A percentile compares a stretch with the other conserved stretches of the same genome.
phyloP scores from a whole-genome alignment of 2,888 invertebrate genomes.

The Coenonympha arcania region DNA sequence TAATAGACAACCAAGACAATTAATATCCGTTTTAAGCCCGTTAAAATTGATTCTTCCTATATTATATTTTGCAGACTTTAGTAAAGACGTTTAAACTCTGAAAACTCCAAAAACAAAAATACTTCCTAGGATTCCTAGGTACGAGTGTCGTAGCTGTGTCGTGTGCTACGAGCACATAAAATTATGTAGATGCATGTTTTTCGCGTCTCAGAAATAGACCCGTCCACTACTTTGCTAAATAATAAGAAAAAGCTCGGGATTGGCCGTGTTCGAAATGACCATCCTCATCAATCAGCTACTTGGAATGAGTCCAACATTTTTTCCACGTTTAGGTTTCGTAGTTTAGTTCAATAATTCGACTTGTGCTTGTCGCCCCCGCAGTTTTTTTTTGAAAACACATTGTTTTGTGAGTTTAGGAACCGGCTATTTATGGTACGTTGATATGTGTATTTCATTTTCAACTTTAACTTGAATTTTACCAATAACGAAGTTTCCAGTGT shows the following conservation, averaged over 20 bases:
- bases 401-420: slow-evolving; percentile 4
- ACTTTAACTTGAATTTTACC: too few relatives aligned
- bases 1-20: too few relatives aligned
- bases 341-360: slow-evolving; percentile 67
- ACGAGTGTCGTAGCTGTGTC: slow-evolving; percentile 12
- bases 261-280: slow-evolving; percentile 74
- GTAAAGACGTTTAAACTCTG: too few relatives aligned
- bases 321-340: slow-evolving; percentile 73
- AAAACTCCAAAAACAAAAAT: too few relatives aligned
- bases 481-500: too few relatives aligned
- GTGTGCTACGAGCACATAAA: slow-evolving; percentile 59
- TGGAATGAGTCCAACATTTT: slow-evolving; percentile 71
- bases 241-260: slow-evolving; percentile 73
- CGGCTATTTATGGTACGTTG: not conserved
- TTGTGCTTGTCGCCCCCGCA: slow-evolving; percentile 48
- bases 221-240: slow-evolving; percentile 71
- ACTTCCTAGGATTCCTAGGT: not conserved
- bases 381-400: slow-evolving; percentile 26
- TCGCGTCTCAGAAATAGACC: slow-evolving; percentile 70
- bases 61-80: too few relatives aligned
- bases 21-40: too few relatives aligned
- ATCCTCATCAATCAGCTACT: slow-evolving; percentile 75
- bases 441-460: not conserved
- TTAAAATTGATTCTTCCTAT: too few relatives aligned
- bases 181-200: slow-evolving; percentile 67